A percentile compares a stretch with the other conserved stretches of the same genome.
phyloP scores from a whole-genome alignment of 2,888 invertebrate species.

The Balanococcus diminutus region DNA sequence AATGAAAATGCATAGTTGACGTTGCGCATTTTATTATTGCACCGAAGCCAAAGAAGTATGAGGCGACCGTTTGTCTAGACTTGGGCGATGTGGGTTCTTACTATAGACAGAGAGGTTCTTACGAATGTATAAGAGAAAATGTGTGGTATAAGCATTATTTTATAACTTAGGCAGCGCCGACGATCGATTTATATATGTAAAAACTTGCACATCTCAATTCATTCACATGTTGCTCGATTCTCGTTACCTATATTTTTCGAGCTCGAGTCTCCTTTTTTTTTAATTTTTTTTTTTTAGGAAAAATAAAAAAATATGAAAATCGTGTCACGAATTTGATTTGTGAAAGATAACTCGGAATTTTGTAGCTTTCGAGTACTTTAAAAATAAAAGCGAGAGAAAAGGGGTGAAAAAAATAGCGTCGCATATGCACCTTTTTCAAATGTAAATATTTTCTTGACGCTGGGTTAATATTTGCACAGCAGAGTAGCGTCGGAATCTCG shows the following conservation, averaged over 20 bases:
- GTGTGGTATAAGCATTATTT: not conserved
- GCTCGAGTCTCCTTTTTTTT: not conserved
- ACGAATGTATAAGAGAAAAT: too few species aligned
- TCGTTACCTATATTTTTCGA: not conserved
- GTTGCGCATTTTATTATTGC: constrained; percentile 12
- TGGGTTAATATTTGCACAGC: constrained; percentile 19
- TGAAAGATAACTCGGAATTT: not conserved
- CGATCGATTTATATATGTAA: not conserved
- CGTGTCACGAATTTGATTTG: not conserved
- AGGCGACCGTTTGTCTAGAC: not conserved
- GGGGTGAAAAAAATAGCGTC: not conserved
- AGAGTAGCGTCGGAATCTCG: constrained; percentile 9
- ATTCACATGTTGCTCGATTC: not conserved
- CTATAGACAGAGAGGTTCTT: too few species aligned
- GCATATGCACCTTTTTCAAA: constrained; percentile 7
- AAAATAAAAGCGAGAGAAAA: not conserved
- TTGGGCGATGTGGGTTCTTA: not conserved
- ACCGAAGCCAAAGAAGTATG: not conserved
- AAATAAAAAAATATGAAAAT: not conserved
- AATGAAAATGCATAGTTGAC: constrained; percentile 26
- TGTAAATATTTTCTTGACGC: not conserved
- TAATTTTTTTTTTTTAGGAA: not conserved
- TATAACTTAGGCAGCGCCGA: not conserved
- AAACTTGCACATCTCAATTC: not conserved
- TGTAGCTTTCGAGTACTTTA: not conserved